phyloP scores from a whole-genome alignment of 2,113 vertebrate genomes.

The Perca schrenkii region DNA sequence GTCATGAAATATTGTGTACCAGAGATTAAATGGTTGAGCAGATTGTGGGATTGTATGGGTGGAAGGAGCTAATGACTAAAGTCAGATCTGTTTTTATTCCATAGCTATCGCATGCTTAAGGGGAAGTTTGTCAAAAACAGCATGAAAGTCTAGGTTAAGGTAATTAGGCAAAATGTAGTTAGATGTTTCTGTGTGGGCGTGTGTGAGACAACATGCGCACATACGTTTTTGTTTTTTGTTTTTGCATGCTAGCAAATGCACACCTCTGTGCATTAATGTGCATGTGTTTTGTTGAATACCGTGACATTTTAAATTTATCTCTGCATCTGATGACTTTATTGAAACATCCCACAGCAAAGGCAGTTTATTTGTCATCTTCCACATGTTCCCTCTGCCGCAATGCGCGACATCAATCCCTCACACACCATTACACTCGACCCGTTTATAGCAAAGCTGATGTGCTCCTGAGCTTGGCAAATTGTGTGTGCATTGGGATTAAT shows the following conservation, averaged over 20 bases:
- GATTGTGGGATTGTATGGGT: background rate
- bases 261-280: slow-evolving; percentile 24
- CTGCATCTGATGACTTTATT: slow-evolving; percentile 37
- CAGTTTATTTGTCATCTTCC: slow-evolving; percentile 17
- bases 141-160: slow-evolving; percentile 19
- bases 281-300: slow-evolving; percentile 19
- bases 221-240: background rate
- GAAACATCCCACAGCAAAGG: slow-evolving; percentile 17
- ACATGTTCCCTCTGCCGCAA: background rate
- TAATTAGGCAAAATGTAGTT: slow-evolving; percentile 47
- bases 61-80: slow-evolving; percentile 17
- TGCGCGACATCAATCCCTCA: slow-evolving; percentile 7
- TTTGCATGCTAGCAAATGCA: background rate
- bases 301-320: slow-evolving; percentile 32
- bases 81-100: slow-evolving; percentile 23
- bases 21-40: slow-evolving; percentile 21
- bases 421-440: slow-evolving; percentile 12
- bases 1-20: background rate
- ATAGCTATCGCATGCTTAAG: slow-evolving; percentile 32
- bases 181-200: slow-evolving; percentile 41
- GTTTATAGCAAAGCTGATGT: slow-evolving; percentile 36
- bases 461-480: slow-evolving; percentile 35
- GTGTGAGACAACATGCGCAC: background rate
- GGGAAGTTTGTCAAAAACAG: slow-evolving; percentile 22
- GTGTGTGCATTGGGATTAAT: slow-evolving; percentile 38